Base-by-base conservation (phyloP, 1,140 invertebrate species). In the Trissolcus basalis region DNA sequence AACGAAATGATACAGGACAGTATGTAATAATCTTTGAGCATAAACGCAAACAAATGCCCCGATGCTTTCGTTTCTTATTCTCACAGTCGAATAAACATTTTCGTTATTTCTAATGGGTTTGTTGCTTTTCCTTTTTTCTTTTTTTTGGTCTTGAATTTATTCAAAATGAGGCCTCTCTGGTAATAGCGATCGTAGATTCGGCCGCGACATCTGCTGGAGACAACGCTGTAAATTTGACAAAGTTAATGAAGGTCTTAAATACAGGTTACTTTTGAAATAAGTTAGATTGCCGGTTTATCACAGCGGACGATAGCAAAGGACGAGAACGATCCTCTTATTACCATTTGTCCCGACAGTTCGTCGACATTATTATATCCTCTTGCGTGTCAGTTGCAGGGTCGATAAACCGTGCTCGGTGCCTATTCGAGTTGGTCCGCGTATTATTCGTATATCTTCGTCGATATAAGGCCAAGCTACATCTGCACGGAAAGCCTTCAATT, bases 321-420 rank as follows among this genome's bases (percentile, higher is more conserved):
- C 60, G 69, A 49, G 71, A 70, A 58, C 65, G 70, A 74, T 61
- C 65, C 55, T 61, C 65, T 65, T 78, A 71, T 78, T 78, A 58
- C 48, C 41, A 54, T 51, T 54, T 53, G 59, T 64, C 60, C 59
- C 36, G 68, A 68, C 53, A 65, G 75, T 75, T 64, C 35, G 63
- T 32, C 60, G 67, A 64, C 61, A 71, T 71, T 74, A 75, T 79
- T 71, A 72, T 72, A 69, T 71, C 53, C 70, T 78, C 56, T 74
- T 41, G 77, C 77, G 77, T 79, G 77, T 78, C 77, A 75, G 67
- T 78, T 51, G 63, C 70, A 74, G 77, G 70, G 71, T 78, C 70
- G 76, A 78, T 74, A 78, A 78, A 65, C 65, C 44, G 54, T 54
- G 27, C 67, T 67, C 47, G 63, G 50, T 71, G 49, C 56, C 56